Evolutionary conservation across 2,113 vertebrate genomes (phyloP).

Genomic region (Epinephelus cyanopodus): DNA sequence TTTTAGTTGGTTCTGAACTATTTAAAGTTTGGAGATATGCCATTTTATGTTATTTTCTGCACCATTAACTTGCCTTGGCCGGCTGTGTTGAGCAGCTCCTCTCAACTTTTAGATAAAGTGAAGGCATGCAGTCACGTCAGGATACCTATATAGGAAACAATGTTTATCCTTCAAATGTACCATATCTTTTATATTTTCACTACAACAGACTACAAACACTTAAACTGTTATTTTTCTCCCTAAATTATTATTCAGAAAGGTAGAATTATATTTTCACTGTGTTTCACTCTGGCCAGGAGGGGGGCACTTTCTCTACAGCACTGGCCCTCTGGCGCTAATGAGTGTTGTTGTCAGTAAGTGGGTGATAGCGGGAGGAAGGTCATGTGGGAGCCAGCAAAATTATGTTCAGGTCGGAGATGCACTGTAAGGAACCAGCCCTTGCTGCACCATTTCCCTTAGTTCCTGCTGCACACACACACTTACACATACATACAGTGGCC

Average conservation of each 20-base stretch:
- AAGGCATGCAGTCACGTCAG: not conserved
- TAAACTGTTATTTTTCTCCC: not conserved
- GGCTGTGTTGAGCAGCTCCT: not conserved
- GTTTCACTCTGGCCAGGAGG: not conserved
- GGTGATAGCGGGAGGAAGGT: slow-evolving; percentile 52
- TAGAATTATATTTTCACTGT: not conserved
- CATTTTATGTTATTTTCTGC: not conserved
- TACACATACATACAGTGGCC: slow-evolving; percentile 14
- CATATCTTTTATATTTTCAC: not conserved
- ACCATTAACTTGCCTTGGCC: not conserved
- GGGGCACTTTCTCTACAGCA: not conserved
- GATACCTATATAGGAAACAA: not conserved
- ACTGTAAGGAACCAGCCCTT: slow-evolving; percentile 49
- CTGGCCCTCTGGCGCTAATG: not conserved
- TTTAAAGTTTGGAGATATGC: not conserved
- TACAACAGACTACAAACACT: not conserved
- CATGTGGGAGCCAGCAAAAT: slow-evolving; percentile 59
- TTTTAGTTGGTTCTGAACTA: not conserved
- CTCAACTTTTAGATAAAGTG: not conserved
- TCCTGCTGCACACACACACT: slow-evolving; percentile 12
- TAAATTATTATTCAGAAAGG: not conserved
- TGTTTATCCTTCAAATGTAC: not conserved
- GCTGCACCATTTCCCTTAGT: slow-evolving; percentile 37
- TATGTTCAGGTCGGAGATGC: slow-evolving; percentile 66
- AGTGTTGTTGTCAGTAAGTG: slow-evolving; percentile 58